Percentiles rank a stretch among this genome's conserved stretches.
Conservation (phyloP, 2,113 vertebrate species). For the Mormyrus iriodes region DNA sequence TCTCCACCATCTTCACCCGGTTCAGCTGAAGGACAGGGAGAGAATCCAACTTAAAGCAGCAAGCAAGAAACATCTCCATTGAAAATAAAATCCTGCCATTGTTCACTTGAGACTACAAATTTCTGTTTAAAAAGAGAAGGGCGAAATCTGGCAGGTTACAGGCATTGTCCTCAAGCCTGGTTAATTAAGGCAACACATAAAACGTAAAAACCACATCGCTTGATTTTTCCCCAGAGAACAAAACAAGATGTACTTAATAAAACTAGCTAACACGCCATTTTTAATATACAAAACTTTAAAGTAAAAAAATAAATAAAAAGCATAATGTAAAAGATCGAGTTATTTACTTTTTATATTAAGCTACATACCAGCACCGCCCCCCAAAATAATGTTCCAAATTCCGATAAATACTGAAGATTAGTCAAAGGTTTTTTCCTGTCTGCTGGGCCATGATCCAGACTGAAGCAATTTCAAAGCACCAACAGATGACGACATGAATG, state of each 20-base stretch:
- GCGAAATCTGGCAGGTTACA: not conserved
- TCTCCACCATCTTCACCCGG: constrained; percentile 91
- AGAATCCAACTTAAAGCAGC: constrained; percentile 25
- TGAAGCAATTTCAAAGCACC: not conserved
- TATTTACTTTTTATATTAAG: not conserved
- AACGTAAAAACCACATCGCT: not conserved
- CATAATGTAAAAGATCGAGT: too few species aligned
- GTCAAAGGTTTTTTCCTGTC: not conserved
- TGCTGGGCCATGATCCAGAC: not conserved
- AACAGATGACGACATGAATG: not conserved
- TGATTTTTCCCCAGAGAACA: not conserved
- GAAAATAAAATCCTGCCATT: not conserved
- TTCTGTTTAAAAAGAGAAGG: not conserved
- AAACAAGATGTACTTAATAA: not conserved
- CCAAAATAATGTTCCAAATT: not conserved
- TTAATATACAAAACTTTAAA: not conserved
- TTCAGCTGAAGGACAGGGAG: constrained; percentile 69
- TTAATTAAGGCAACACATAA: constrained; percentile 5
- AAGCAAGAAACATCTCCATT: not conserved
- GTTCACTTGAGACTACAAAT: constrained; percentile 8
- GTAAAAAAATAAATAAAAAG: not conserved
- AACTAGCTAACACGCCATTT: not conserved
- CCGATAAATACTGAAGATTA: not conserved
- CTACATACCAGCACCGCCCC: not conserved
- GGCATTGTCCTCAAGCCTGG: not conserved